Conservation (phyloP, 2,113 vertebrate genomes). For the Corythoichthys haematopterus region DNA sequence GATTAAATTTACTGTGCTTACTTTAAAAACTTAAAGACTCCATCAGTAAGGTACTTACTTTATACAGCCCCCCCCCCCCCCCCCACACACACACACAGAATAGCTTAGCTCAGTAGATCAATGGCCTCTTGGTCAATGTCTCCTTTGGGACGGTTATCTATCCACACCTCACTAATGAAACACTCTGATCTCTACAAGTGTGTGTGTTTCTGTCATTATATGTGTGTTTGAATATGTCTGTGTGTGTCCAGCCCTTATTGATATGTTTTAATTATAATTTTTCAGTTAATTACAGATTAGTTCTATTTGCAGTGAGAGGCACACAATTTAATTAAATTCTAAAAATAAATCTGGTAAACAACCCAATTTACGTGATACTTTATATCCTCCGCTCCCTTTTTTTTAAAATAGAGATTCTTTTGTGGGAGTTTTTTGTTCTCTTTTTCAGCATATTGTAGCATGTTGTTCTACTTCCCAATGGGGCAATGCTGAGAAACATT, state of each 20-base stretch:
- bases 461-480: neutral
- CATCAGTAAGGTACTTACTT: constrained; percentile 55
- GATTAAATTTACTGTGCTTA: constrained; percentile 68
- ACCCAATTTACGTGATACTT: neutral
- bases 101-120: constrained; percentile 63
- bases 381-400: neutral
- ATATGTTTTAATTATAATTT: constrained; percentile 23
- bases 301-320: neutral
- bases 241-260: constrained; percentile 9
- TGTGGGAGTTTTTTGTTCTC: neutral
- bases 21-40: constrained; percentile 61
- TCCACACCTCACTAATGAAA: constrained; percentile 65
- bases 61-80: constrained; percentile 13
- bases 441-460: neutral
- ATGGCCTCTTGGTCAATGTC: constrained; percentile 66
- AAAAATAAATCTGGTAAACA: neutral
- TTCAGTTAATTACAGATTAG: constrained; percentile 34
- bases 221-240: constrained; percentile 17
- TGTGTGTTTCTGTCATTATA: constrained; percentile 10
- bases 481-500: neutral
- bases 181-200: constrained; percentile 29
- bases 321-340: constrained; percentile 1
- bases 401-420: neutral
- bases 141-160: constrained; percentile 61
- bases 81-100: constrained; percentile 26